Conservation (phyloP, 2,113 vertebrate genomes). For the Falco punctatus region DNA sequence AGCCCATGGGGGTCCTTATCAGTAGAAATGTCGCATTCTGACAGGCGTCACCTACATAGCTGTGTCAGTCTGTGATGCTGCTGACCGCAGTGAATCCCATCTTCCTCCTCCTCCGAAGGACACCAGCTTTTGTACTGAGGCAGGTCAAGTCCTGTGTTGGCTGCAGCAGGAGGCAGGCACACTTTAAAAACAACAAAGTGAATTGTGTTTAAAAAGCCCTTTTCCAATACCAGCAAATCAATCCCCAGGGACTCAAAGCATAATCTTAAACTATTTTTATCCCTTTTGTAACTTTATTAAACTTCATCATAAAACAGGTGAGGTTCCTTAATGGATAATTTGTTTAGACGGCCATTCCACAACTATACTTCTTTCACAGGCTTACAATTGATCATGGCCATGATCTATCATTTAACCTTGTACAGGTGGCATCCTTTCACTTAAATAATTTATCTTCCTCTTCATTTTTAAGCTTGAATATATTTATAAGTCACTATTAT, state of each 20-base stretch:
- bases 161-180: accelerated
- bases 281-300: background rate
- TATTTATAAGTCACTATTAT: conserved; percentile 54
- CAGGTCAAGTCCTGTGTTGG: accelerated
- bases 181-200: background rate
- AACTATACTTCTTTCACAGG: background rate
- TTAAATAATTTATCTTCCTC: conserved; percentile 14
- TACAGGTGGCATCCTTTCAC: background rate
- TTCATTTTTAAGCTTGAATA: conserved; percentile 44
- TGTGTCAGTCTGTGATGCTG: background rate
- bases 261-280: background rate
- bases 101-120: background rate
- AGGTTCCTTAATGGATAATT: background rate
- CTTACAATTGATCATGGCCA: background rate
- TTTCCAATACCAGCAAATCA: background rate
- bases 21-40: background rate
- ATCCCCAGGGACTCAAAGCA: background rate
- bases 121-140: background rate
- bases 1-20: background rate
- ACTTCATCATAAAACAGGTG: background rate
- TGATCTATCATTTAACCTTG: conserved; percentile 20
- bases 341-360: background rate
- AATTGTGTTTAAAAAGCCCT: background rate
- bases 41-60: background rate
- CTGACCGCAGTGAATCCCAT: background rate